Base-by-base conservation (phyloP, 2,797 vertebrate species). In the Psittacula echo region DNA sequence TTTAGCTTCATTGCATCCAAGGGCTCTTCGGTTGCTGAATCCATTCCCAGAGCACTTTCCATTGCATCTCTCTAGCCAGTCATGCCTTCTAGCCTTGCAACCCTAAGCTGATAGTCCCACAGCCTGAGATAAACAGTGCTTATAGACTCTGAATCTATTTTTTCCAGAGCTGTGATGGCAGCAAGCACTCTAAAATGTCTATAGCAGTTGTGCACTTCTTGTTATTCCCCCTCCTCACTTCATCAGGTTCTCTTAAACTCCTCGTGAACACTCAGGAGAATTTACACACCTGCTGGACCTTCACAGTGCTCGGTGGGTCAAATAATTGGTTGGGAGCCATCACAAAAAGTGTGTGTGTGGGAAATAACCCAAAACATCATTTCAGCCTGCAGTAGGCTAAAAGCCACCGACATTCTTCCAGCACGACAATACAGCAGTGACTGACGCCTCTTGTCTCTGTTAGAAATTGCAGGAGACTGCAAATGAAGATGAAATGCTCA, bases 31-130 rank as follows among this genome's bases (percentile, higher is more conserved):
- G 71, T 21, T 71, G 78, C 78, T 58, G 62, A 89, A 83, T 88
- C 83, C 50, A 56, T 68, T 87, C 70, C 85, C 85, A 88, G 62
- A 93, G 72, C 90, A 74, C 70, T 78, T 94, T 34, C 88, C 71
- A 22, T 61, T 48, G 51, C 87, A 32, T 34, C 32, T 92, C 80
- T 92, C 61, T 1, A 34, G 60, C 47, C 86, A 82, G 60, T 19
- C 78, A 15, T 7, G 18, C 60, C 75, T 95, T 83, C 89, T 50
- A 93, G n/a, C 90, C 81, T 90, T 42, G 13, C 32, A 93, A 41
- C 78, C 56, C 62, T 51, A 20, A 91, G 72, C 56, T 10, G 15
- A 29, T 29, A 80, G 53, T 80, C 76, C 82, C 66, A 50, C 1
- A 85, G 34, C 34, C 61, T 13, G 24, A 47, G 21, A 67, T 39